These are phyloP conservation scores for Tachina fera DNA, from an alignment of 2,888 invertebrate genomes.

Conservation along the genomic window DNA sequence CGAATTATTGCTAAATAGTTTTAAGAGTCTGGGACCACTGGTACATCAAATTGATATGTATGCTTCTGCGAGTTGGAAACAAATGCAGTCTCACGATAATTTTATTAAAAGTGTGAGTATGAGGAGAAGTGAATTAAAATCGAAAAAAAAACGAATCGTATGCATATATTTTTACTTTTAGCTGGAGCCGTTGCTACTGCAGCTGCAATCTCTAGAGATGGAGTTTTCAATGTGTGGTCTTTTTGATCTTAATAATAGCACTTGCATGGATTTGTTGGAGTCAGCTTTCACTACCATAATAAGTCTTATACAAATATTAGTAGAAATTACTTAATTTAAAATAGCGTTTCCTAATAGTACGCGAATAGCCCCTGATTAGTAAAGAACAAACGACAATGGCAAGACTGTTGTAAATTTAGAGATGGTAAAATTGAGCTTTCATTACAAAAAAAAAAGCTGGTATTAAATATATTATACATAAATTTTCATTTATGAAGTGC, in stretches of 20 bases:
- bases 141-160: not conserved
- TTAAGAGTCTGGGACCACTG: not conserved
- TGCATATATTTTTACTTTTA: not conserved
- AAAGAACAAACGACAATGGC: too few relatives aligned
- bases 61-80: not conserved
- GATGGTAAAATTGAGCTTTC: too few relatives aligned
- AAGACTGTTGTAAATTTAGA: too few relatives aligned
- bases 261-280: constrained; percentile 19
- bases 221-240: constrained; percentile 41
- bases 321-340: not conserved
- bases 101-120: constrained; percentile 43
- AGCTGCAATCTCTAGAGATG: constrained; percentile 13
- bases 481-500: too few relatives aligned
- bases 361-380: too few relatives aligned
- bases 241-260: constrained; percentile 44
- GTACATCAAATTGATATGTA: constrained; percentile 35
- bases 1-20: constrained; percentile 24
- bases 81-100: constrained; percentile 2
- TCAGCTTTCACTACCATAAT: constrained; percentile 4
- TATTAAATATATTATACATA: too few relatives aligned
- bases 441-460: too few relatives aligned
- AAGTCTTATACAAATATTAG: constrained; percentile 21
- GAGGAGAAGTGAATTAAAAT: not conserved
- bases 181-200: constrained; percentile 69
- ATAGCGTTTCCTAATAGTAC: too few relatives aligned